phyloP scores from a whole-genome alignment of 2,113 vertebrate species.

The Cynopterus brachyotis region DNA sequence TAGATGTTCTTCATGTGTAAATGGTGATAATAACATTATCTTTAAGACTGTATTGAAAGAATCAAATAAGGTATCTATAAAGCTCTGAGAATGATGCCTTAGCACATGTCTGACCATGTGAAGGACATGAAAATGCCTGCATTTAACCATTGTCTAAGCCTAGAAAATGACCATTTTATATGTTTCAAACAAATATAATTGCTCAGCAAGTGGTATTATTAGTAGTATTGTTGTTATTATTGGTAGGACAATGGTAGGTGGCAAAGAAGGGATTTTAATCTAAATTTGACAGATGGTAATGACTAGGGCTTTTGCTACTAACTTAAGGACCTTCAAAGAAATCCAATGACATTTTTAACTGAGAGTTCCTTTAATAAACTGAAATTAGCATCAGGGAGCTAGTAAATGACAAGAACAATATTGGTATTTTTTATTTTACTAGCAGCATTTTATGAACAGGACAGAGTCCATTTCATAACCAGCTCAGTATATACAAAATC shows the following conservation, averaged over 20 bases:
- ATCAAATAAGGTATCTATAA: not conserved
- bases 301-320: not conserved
- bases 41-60: conserved; percentile 3
- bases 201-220: not conserved
- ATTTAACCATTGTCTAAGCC: not conserved
- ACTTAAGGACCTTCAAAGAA: not conserved
- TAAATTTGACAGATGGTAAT: not conserved
- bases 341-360: not conserved
- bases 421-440: not conserved
- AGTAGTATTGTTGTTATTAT: not conserved
- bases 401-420: conserved; percentile 19
- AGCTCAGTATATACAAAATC: conserved; percentile 27
- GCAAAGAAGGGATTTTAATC: not conserved
- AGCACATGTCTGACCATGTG: not conserved
- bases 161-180: not conserved
- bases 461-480: conserved; percentile 47
- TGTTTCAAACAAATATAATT: not conserved
- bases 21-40: not conserved
- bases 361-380: not conserved
- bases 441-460: conserved; percentile 68
- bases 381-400: not conserved
- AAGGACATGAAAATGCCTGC: not conserved
- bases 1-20: conserved; percentile 29
- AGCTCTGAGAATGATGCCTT: not conserved
- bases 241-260: not conserved